Evolutionary conservation across 2,113 vertebrate genomes (phyloP).

Genomic region (Rhinopomastus cyanomelas): DNA sequence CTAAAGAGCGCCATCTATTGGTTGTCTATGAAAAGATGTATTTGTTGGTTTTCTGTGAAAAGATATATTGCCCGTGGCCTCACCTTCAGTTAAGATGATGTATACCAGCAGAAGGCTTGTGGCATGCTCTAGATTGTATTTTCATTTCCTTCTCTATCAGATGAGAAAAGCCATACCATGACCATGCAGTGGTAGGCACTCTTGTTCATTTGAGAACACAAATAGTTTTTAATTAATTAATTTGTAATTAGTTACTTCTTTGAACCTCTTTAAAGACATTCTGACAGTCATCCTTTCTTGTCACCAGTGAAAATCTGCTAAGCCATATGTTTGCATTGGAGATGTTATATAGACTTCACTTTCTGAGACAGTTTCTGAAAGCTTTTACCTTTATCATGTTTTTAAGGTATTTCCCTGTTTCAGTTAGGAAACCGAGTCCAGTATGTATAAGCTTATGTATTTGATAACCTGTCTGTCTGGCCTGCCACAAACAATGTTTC

Average conservation of each 20-base stretch:
- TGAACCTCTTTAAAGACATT: not conserved
- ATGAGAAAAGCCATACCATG: not conserved
- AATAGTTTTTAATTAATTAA: not conserved
- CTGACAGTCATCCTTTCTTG: not conserved
- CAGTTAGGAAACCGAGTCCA: not conserved
- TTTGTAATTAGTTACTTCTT: not conserved
- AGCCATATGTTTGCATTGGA: not conserved
- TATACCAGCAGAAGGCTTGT: not conserved
- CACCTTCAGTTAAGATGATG: not conserved
- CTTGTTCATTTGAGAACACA: not conserved
- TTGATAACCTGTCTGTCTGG: not conserved
- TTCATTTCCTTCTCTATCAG: not conserved
- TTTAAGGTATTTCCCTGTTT: not conserved
- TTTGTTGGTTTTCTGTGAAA: not conserved
- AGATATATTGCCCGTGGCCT: not conserved
- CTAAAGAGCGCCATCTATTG: conserved; percentile 63
- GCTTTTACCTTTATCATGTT: not conserved
- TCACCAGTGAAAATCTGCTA: not conserved
- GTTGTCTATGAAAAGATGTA: not conserved
- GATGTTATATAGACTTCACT: not conserved
- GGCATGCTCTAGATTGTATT: not conserved
- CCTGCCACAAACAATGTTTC: too few species aligned
- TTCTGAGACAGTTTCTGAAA: not conserved
- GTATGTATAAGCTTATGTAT: not conserved
- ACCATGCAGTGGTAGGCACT: not conserved